phyloP scores from a whole-genome alignment of 1,140 invertebrate genomes.

The Drosophila auraria region DNA sequence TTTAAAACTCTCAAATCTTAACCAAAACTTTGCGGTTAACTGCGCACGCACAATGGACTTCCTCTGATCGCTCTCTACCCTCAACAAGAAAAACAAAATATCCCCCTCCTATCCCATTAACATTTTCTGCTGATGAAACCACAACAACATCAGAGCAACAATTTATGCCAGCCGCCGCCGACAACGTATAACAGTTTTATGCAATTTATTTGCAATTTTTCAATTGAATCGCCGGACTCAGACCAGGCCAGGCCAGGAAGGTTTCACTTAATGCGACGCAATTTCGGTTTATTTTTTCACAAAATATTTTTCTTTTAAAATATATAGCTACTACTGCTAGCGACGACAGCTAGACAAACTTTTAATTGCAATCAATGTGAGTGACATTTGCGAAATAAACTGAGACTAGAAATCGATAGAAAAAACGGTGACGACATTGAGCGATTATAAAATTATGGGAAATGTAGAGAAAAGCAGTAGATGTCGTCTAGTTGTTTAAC shows the following conservation, averaged over 20 bases:
- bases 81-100: constrained; percentile 7
- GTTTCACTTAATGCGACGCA: constrained; percentile 51
- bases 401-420: constrained; percentile 32
- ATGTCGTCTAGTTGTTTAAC: not conserved
- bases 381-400: constrained; percentile 60
- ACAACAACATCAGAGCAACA: constrained; percentile 35
- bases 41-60: constrained; percentile 73
- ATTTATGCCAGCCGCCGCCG: constrained; percentile 51
- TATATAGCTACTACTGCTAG: constrained; percentile 33
- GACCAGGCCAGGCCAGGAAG: constrained; percentile 44
- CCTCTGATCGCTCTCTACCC: constrained; percentile 16
- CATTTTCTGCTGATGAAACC: constrained; percentile 4
- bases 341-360: constrained; percentile 28
- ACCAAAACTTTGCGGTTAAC: constrained; percentile 72
- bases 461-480: constrained; percentile 5
- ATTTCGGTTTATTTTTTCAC: constrained; percentile 12
- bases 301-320: constrained; percentile 28
- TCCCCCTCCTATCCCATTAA: not conserved
- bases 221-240: constrained; percentile 56
- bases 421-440: constrained; percentile 23
- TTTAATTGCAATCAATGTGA: constrained; percentile 72
- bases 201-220: constrained; percentile 80
- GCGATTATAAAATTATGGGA: constrained; percentile 33
- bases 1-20: constrained; percentile 44
- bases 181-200: constrained; percentile 59